These are phyloP conservation scores for Periophthalmus modestus DNA, from an alignment of 2,113 vertebrate species.

Conservation along the genomic window DNA sequence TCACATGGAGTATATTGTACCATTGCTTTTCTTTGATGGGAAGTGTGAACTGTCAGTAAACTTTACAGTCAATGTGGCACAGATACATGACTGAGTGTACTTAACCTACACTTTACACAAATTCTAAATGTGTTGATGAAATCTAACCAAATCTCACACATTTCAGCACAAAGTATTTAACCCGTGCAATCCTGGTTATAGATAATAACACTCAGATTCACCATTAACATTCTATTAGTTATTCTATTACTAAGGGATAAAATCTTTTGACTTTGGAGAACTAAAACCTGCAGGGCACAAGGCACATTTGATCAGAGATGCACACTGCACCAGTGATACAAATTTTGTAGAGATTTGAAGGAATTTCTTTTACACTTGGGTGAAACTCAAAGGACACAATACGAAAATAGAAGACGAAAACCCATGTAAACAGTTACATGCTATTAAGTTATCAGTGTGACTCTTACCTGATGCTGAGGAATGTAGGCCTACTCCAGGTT, in stretches of 20 bases:
- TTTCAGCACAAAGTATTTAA: no score
- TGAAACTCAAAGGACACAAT: conserved; percentile 52
- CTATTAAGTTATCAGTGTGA: neutral
- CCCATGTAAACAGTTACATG: conserved; percentile 47
- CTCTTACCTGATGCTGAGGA: conserved; percentile 20
- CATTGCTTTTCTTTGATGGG: neutral
- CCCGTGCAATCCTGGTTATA: no score
- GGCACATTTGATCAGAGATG: conserved; percentile 74
- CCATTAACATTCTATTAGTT: conserved; percentile 29
- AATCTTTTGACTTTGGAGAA: conserved; percentile 41
- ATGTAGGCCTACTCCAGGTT: conserved; percentile 33
- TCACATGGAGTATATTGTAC: conserved; percentile 19
- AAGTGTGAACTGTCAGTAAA: no score
- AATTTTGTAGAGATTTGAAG: conserved; percentile 72
- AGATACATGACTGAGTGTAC: neutral
- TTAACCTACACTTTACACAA: no score
- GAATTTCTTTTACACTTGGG: conserved; percentile 52
- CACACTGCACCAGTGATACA: conserved; percentile 71
- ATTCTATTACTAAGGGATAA: neutral
- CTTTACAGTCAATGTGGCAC: neutral
- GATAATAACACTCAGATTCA: conserved; percentile 12
- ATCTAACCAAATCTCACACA: no score
- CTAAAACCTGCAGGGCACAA: conserved; percentile 76
- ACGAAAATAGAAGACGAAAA: conserved; percentile 47
- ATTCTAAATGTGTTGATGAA: no score